A percentile compares a stretch with the other conserved stretches of the same genome.
These are phyloP conservation scores for Arbacia lixula DNA, from an alignment of 53 echinoderm and acorn worm species.

Conservation along the genomic window DNA sequence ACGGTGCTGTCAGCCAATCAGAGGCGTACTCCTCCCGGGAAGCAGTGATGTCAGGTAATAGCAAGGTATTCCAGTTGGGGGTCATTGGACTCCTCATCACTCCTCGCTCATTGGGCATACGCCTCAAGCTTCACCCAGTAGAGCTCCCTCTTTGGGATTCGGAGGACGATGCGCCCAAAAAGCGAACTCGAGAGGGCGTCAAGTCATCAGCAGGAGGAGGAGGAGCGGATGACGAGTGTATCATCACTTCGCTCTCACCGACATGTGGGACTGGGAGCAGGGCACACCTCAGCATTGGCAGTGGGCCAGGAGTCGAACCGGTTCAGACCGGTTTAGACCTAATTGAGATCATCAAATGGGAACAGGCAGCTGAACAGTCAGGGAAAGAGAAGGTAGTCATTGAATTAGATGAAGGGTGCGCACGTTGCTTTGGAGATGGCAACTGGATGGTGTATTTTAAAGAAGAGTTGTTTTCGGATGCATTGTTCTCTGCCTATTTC, in stretches of 20 bases:
- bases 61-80: conserved; percentile 63
- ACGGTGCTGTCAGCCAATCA: conserved; percentile 46
- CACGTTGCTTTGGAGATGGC: conserved; percentile 82
- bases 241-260: conserved; percentile 56
- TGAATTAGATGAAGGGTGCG: conserved; percentile 8
- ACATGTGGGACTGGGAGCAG: conserved; percentile 86
- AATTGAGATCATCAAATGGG: conserved; percentile 66
- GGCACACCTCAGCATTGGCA: conserved; percentile 78
- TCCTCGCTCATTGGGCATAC: conserved; percentile 76
- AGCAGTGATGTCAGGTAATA: conserved; percentile 28
- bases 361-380: conserved; percentile 69
- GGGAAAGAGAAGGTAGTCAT: too few relatives aligned
- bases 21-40: conserved; percentile 53
- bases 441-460: conserved; percentile 83
- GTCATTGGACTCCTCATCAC: conserved; percentile 89
- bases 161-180: background rate
- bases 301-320: conserved; percentile 55
- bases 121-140: conserved; percentile 65
- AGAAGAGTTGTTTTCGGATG: conserved; percentile 33
- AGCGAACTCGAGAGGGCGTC: background rate
- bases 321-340: conserved; percentile 87
- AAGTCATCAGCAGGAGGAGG: background rate
- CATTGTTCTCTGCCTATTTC: conserved; percentile 73
- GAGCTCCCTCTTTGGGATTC: conserved; percentile 70
- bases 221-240: conserved; percentile 1